A percentile compares a stretch with the other conserved stretches of the same genome.
Conservation (phyloP, 2,113 vertebrate species). For the Henicopernis longicauda region DNA sequence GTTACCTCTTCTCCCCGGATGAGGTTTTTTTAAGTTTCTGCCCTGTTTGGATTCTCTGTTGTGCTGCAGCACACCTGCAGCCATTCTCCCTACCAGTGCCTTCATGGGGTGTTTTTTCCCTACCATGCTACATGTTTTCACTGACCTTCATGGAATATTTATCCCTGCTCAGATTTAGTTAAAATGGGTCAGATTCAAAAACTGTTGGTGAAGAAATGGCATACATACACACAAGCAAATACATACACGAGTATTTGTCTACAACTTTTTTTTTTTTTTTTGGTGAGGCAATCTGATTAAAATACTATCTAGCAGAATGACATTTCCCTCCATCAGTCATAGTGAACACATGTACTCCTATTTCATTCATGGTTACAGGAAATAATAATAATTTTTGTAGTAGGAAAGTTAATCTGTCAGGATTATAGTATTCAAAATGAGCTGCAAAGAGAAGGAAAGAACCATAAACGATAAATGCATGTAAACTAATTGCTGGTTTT, state of each 20-base stretch:
- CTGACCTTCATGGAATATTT: not conserved
- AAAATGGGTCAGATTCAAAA: not conserved
- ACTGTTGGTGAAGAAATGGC: not conserved
- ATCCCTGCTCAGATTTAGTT: not conserved
- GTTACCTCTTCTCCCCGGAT: not conserved
- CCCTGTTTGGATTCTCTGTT: not conserved
- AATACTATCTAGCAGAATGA: not conserved
- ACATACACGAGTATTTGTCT: not conserved
- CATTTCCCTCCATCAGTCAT: not conserved
- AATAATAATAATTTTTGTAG: conserved; percentile 25
- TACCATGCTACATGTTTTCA: not conserved
- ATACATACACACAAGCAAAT: not conserved
- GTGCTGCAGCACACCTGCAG: not conserved
- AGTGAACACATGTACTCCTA: not conserved
- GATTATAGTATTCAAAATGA: conserved; percentile 22
- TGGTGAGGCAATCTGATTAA: not conserved
- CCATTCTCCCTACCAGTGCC: not conserved
- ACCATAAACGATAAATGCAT: conserved; percentile 18
- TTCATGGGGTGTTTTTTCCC: not conserved
- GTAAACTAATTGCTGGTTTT: conserved; percentile 38
- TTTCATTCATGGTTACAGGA: conserved; percentile 54
- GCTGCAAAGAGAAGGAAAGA: conserved; percentile 3
- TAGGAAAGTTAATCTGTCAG: conserved; percentile 29
- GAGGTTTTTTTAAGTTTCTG: not conserved
- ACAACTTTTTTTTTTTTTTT: not conserved